Conservation (phyloP, 2,888 invertebrate genomes). For the Orthosia cruda region DNA sequence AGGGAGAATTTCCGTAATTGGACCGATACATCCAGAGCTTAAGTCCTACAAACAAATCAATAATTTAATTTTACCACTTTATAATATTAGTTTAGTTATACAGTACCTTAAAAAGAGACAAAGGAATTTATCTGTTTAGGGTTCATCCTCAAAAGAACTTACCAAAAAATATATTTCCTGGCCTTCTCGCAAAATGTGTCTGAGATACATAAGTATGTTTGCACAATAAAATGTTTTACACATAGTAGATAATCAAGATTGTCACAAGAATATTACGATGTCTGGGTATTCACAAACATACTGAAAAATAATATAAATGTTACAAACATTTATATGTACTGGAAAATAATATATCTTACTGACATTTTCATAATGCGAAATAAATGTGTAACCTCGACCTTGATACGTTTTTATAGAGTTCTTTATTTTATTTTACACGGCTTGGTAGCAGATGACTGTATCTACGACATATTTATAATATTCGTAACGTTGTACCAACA, state of each 20-base stretch:
- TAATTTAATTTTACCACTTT: background rate
- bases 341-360: background rate
- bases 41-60: background rate
- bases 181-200: background rate
- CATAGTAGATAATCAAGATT: background rate
- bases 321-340: background rate
- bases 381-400: background rate
- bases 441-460: conserved; percentile 4
- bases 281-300: background rate
- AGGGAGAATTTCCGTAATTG: background rate
- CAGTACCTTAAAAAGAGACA: background rate
- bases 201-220: background rate
- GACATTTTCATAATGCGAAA: conserved; percentile 31
- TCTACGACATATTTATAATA: background rate
- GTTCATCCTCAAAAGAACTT: background rate
- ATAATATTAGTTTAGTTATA: background rate
- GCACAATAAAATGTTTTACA: background rate
- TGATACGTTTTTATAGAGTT: background rate
- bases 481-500: background rate
- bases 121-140: background rate
- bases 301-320: background rate
- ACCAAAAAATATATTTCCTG: background rate
- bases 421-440: background rate
- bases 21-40: background rate
- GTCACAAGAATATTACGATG: background rate